Conservation (phyloP, 2,888 invertebrate species). For the Dicranocentrus wangi region DNA sequence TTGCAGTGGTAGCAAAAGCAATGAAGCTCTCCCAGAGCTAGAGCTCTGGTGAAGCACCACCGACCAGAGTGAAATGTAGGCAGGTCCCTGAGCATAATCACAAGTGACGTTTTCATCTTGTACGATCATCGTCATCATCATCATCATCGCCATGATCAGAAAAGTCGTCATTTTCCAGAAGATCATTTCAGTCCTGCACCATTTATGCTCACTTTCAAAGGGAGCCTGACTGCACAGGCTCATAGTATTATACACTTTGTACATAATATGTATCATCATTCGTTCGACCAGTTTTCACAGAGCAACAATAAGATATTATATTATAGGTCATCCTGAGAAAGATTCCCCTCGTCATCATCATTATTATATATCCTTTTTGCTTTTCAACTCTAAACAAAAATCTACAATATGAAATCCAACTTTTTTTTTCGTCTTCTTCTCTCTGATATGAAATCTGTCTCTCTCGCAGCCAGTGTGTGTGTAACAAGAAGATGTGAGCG, state of each 20-base stretch:
- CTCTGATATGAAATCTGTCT: too few species aligned
- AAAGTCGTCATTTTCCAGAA: constrained; percentile 8
- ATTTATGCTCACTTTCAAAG: not conserved
- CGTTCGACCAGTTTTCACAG: too few species aligned
- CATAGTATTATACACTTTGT: not conserved
- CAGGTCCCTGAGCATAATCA: not conserved
- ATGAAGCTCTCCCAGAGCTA: too few species aligned
- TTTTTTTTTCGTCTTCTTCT: too few species aligned
- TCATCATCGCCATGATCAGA: not conserved
- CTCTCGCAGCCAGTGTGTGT: too few species aligned
- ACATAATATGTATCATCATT: not conserved
- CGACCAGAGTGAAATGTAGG: constrained; percentile 2
- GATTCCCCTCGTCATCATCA: constrained; percentile 4
- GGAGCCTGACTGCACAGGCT: not conserved
- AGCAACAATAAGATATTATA: not conserved
- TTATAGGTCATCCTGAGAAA: too few species aligned
- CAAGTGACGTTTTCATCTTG: constrained; percentile 54
- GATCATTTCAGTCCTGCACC: constrained; percentile 9
- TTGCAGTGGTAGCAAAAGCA: too few species aligned
- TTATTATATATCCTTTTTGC: not conserved
- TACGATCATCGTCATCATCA: not conserved
- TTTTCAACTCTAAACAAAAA: too few species aligned
- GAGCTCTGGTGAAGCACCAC: too few species aligned
- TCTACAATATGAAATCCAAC: too few species aligned
- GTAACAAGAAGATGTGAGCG: constrained; percentile 4